Conservation (phyloP, 2,113 vertebrate genomes). For the Campylorhamphus procurvoides region DNA sequence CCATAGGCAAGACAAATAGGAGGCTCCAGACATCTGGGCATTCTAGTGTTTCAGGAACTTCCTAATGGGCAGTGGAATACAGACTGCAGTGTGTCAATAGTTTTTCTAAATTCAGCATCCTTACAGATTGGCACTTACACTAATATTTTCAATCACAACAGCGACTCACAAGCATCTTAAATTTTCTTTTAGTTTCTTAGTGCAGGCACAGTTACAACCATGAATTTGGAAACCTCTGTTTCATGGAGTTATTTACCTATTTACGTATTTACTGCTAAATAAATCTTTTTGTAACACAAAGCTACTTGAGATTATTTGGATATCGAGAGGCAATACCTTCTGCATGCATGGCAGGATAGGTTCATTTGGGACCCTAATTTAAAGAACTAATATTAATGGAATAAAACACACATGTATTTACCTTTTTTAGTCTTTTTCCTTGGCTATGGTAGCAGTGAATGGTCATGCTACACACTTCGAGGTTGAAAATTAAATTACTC, state of each 20-base stretch:
- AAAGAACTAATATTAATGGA: not conserved
- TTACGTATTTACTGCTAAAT: not conserved
- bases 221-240: not conserved
- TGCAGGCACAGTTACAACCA: not conserved
- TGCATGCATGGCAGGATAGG: not conserved
- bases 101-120: not conserved
- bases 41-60: not conserved
- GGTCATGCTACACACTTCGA: not conserved
- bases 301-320: not conserved
- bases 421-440: not conserved
- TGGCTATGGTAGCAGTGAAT: not conserved
- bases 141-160: not conserved
- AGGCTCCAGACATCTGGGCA: not conserved
- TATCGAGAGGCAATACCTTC: not conserved
- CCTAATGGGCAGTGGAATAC: not conserved
- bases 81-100: not conserved
- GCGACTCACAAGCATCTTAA: rapidly evolving
- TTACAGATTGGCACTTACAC: not conserved
- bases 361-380: not conserved
- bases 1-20: not conserved
- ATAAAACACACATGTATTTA: not conserved
- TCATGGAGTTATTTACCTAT: not conserved
- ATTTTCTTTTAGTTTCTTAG: not conserved
- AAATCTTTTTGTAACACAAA: not conserved
- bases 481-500: not conserved